Conservation (phyloP, 2,113 vertebrate species). For the Stercorarius parasiticus region DNA sequence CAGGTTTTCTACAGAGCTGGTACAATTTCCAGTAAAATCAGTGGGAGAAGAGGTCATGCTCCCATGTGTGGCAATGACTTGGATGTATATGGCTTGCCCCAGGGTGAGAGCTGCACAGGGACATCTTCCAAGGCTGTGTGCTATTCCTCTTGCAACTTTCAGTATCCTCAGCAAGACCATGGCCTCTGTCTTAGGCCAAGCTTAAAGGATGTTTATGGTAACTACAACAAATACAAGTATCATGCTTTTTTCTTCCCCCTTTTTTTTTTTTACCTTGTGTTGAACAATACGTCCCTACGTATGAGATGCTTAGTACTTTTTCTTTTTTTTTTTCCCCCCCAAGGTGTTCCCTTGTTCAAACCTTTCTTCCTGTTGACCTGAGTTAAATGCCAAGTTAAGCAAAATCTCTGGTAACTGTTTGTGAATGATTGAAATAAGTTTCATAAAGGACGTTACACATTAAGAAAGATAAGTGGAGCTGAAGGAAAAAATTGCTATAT, state of each 20-base stretch:
- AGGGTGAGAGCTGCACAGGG: not conserved
- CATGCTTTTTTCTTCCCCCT: no score
- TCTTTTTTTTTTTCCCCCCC: fast-evolving
- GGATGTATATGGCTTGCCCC: not conserved
- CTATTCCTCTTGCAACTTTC: not conserved
- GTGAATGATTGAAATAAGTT: not conserved
- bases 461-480: not conserved
- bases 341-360: not conserved
- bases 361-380: not conserved
- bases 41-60: not conserved
- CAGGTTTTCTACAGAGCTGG: not conserved
- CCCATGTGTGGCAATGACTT: not conserved
- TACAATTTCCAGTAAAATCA: not conserved
- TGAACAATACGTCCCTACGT: not conserved
- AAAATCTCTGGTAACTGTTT: not conserved
- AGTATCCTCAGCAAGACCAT: not conserved
- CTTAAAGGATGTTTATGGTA: not conserved
- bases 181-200: not conserved
- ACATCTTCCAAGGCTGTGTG: not conserved
- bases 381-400: not conserved
- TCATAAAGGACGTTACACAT: not conserved
- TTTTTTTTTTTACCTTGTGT: not conserved
- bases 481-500: not conserved
- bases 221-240: not conserved
- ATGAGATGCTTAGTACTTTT: not conserved